phyloP scores from a whole-genome alignment of 1,140 invertebrate species.

The Brachionus sp. region DNA sequence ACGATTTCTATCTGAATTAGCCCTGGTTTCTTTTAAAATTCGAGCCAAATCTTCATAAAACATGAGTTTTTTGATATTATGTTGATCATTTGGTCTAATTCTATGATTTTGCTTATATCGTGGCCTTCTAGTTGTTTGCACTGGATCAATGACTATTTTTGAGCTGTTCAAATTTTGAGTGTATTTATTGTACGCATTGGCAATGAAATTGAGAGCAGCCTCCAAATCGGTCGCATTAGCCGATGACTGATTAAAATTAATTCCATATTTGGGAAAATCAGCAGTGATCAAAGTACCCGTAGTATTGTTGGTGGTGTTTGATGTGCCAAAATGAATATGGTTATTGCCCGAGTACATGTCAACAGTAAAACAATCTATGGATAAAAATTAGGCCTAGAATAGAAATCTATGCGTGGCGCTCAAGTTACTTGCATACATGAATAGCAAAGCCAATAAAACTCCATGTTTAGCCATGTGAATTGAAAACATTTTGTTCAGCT shows the following conservation, averaged over 20 bases:
- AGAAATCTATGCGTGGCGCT: background rate
- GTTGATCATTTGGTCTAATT: background rate
- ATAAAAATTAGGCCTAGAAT: background rate
- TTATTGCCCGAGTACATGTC: conserved; percentile 15
- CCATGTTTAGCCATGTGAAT: background rate
- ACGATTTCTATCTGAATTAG: background rate
- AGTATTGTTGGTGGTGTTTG: background rate
- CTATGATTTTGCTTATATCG: background rate
- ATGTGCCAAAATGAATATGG: background rate
- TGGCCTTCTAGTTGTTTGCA: background rate
- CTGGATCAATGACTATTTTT: background rate
- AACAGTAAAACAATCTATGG: conserved; percentile 18
- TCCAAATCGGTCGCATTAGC: background rate
- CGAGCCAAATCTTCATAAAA: background rate
- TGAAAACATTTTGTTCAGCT: background rate
- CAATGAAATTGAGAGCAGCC: background rate
- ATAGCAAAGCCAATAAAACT: background rate
- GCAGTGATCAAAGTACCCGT: background rate
- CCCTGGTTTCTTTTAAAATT: background rate
- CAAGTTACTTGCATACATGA: background rate
- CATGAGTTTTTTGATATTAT: background rate
- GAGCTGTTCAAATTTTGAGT: background rate
- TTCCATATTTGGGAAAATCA: background rate
- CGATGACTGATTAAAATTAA: background rate
- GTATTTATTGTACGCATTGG: background rate